A percentile compares a stretch with the other conserved stretches of the same genome.
phyloP scores from a whole-genome alignment of 2,888 invertebrate genomes.

The Torymus texanus region DNA sequence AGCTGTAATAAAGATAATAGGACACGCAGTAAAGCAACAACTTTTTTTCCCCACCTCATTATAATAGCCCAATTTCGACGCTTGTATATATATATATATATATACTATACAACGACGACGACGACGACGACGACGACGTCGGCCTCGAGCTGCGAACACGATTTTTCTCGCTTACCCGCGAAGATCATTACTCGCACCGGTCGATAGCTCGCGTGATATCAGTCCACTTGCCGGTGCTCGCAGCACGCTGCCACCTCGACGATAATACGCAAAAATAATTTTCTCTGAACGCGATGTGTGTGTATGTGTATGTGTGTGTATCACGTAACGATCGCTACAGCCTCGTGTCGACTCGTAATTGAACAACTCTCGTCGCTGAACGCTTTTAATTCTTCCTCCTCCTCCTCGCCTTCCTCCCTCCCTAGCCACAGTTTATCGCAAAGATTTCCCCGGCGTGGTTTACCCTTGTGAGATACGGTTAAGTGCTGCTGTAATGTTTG shows the following conservation, averaged over 20 bases:
- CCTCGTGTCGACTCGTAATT: slow-evolving; percentile 26
- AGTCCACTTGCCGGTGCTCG: slow-evolving; percentile 9
- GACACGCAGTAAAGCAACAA: not conserved
- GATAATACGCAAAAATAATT: slow-evolving; percentile 27
- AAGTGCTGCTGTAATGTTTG: no score
- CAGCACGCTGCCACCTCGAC: not conserved
- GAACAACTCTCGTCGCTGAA: slow-evolving; percentile 7
- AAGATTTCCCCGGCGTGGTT: not conserved
- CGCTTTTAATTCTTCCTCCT: slow-evolving; percentile 27
- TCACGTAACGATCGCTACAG: not conserved
- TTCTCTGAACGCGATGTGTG: not conserved
- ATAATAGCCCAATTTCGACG: no score
- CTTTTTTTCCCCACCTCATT: not conserved
- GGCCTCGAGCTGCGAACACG: no score
- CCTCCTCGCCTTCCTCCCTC: no score
- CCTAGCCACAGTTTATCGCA: slow-evolving; percentile 13
- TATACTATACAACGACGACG: no score
- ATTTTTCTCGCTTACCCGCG: no score
- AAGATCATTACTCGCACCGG: no score
- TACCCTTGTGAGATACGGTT: no score
- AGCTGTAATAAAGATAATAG: not conserved
- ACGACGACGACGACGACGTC: no score
- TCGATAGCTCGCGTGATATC: slow-evolving; percentile 38
- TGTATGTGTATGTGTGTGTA: not conserved
- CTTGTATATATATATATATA: no score